Evolutionary conservation across 2,888 invertebrate species (phyloP).

Genomic region (Polylopha cassiicola): DNA sequence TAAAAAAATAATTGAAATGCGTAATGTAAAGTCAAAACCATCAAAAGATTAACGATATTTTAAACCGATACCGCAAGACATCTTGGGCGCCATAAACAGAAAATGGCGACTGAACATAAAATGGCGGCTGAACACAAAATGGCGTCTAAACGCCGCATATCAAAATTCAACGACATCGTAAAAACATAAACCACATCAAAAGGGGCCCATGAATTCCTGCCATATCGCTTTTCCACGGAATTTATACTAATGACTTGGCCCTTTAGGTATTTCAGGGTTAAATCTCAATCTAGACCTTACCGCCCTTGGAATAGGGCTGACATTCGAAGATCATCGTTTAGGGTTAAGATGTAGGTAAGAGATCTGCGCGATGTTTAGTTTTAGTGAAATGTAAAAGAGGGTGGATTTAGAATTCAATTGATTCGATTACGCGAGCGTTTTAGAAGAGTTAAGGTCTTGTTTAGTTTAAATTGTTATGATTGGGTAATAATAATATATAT

Average conservation of each 20-base stretch:
- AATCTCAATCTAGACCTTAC: too few species aligned
- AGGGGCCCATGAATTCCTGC: conserved; percentile 38
- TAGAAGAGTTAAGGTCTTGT: too few species aligned
- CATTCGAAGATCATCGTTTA: background rate
- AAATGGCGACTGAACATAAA: background rate
- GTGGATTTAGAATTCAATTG: too few species aligned
- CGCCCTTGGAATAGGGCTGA: too few species aligned
- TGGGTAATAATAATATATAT: too few species aligned
- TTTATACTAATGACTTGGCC: conserved; percentile 21
- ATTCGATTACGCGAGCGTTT: too few species aligned
- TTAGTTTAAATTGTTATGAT: too few species aligned
- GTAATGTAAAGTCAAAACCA: conserved; percentile 12
- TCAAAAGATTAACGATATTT: conserved; percentile 17
- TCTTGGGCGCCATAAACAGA: conserved; percentile 2
- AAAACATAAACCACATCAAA: conserved; percentile 43
- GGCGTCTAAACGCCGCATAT: conserved; percentile 29
- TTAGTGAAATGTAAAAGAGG: too few species aligned
- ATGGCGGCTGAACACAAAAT: conserved; percentile 22
- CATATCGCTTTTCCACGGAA: conserved; percentile 21
- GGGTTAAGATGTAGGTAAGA: too few species aligned
- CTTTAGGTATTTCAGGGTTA: conserved; percentile 6
- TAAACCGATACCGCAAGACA: conserved; percentile 11
- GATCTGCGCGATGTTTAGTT: too few species aligned
- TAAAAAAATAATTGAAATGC: too few species aligned
- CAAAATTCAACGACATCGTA: conserved; percentile 41